A percentile compares a stretch with the other conserved stretches of the same genome.
Conservation (phyloP, 2,888 invertebrate species). For the Perizoma affinitatum region DNA sequence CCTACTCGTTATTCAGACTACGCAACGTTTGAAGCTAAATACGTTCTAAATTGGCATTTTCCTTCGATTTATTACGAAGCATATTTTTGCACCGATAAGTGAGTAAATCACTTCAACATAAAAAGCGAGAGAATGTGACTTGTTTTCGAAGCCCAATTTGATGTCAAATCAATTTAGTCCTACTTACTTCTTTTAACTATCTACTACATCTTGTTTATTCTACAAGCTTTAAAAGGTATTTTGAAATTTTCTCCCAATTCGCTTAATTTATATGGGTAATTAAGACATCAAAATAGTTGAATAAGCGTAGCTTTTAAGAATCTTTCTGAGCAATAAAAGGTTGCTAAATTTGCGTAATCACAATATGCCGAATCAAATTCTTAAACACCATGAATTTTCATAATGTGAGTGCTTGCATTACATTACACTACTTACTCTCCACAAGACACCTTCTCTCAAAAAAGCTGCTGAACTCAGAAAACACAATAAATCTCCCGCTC, state of each 20-base stretch:
- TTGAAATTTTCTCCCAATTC: too few relatives aligned
- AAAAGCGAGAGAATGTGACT: constrained; percentile 37
- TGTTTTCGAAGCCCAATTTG: constrained; percentile 34
- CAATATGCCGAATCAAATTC: too few relatives aligned
- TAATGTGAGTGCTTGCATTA: constrained; percentile 2
- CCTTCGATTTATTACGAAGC: constrained; percentile 47
- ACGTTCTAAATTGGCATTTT: constrained; percentile 70
- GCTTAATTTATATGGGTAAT: too few relatives aligned
- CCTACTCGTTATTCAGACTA: constrained; percentile 69
- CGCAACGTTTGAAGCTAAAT: constrained; percentile 65
- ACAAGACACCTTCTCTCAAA: constrained; percentile 35
- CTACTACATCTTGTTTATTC: too few relatives aligned
- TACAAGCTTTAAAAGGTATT: too few relatives aligned
- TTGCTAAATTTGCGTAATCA: too few relatives aligned
- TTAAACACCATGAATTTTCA: not conserved
- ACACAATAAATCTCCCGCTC: constrained; percentile 58
- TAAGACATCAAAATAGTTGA: too few relatives aligned
- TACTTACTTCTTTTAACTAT: constrained; percentile 21
- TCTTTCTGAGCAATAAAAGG: too few relatives aligned
- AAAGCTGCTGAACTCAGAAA: constrained; percentile 42
- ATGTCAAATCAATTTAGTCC: constrained; percentile 33
- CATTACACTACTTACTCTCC: constrained; percentile 22
- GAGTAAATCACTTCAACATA: constrained; percentile 40
- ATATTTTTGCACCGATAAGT: constrained; percentile 40
- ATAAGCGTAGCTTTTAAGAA: too few relatives aligned